Conservation (phyloP, 64 coral and sea anemone species). For the Hydrozoanthus tunicans region DNA sequence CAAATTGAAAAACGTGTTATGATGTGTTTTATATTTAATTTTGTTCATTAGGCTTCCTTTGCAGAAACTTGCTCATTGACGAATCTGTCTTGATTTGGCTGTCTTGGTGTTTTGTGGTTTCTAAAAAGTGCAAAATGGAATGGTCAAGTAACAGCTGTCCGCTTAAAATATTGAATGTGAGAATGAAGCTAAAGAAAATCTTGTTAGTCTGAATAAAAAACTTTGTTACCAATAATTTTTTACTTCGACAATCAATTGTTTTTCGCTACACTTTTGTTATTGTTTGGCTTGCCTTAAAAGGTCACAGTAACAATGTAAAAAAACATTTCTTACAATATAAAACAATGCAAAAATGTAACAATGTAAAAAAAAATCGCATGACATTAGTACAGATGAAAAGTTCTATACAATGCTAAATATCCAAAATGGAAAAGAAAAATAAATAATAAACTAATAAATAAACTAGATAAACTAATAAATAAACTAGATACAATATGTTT, state of each 20-base stretch:
- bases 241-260: no score
- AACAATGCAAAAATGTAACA: neutral
- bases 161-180: no score
- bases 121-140: conserved; percentile 8
- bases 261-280: no score
- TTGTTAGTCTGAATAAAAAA: no score
- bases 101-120: conserved; percentile 18
- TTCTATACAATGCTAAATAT: neutral
- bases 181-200: no score
- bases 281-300: no score
- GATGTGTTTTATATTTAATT: conserved; percentile 11
- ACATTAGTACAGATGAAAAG: neutral
- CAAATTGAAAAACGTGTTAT: conserved; percentile 25
- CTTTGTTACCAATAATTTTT: no score
- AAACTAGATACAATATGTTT: no score
- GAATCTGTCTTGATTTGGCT: conserved; percentile 22
- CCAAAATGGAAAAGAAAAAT: neutral
- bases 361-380: neutral
- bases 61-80: conserved; percentile 14
- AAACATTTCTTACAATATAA: neutral
- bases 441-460: no score
- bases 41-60: conserved; percentile 16
- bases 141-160: neutral
- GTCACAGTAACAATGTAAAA: no score
- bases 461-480: no score